Evolutionary conservation across 2,888 invertebrate genomes (phyloP).

Genomic region (Aromia moschata): DNA sequence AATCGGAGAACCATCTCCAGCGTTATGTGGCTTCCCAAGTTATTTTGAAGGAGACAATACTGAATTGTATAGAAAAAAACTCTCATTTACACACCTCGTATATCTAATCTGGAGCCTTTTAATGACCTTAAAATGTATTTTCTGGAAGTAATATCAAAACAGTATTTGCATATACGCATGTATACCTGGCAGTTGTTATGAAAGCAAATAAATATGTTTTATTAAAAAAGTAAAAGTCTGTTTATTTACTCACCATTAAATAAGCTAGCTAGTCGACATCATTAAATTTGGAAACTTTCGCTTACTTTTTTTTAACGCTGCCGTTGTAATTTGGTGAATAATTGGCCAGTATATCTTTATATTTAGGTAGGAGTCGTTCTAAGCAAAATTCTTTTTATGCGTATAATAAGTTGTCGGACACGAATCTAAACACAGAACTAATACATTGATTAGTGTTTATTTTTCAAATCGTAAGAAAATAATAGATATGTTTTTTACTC

Average conservation of each 20-base stretch:
- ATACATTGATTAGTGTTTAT: neutral
- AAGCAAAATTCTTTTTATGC: neutral
- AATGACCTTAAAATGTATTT: too few species aligned
- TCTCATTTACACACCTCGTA: too few species aligned
- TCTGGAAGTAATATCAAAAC: too few species aligned
- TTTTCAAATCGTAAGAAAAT: neutral
- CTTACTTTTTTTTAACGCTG: slow-evolving; percentile 10
- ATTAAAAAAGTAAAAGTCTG: slow-evolving; percentile 23
- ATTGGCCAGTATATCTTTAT: neutral
- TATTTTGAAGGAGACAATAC: too few species aligned
- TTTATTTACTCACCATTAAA: slow-evolving; percentile 20
- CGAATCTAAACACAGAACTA: neutral
- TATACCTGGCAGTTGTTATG: neutral
- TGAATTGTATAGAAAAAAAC: too few species aligned
- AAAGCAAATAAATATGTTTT: slow-evolving; percentile 19
- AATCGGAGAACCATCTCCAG: too few species aligned
- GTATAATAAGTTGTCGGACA: neutral
- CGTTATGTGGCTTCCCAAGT: too few species aligned
- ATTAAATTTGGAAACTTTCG: slow-evolving; percentile 24
- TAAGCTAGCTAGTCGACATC: slow-evolving; percentile 19
- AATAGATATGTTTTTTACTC: neutral
- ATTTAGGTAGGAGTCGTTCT: neutral
- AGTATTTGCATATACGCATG: neutral
- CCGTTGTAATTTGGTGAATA: slow-evolving; percentile 2
- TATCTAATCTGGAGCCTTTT: too few species aligned